phyloP scores from a whole-genome alignment of 2,113 vertebrate species.

The Xiphophorus maculatus region DNA sequence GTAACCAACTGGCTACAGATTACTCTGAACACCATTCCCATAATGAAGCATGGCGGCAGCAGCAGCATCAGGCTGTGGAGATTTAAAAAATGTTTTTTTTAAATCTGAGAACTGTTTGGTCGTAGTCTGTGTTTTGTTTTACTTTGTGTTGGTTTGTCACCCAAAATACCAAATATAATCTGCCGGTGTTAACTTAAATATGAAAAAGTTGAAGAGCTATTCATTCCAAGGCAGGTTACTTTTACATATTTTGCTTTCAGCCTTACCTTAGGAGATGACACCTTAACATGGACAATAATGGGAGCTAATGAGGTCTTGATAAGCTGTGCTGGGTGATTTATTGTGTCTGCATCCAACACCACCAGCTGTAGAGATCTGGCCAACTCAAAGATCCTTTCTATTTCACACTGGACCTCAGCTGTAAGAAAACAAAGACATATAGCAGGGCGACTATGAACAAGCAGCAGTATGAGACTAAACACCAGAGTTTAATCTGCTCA shows the following conservation, averaged over 20 bases:
- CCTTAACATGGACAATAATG: constrained; percentile 97
- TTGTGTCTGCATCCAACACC: constrained; percentile 96
- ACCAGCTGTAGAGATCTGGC: constrained; percentile 96
- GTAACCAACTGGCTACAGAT: neutral
- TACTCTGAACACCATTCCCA: neutral
- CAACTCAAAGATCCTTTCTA: constrained; percentile 97
- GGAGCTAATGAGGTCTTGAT: constrained; percentile 98
- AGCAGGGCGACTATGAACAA: neutral
- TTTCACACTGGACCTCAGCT: constrained; percentile 99
- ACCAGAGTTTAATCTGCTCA: neutral
- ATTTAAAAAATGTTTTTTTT: neutral
- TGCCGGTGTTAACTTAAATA: too few species aligned
- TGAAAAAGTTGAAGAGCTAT: too few species aligned
- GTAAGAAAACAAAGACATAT: constrained; percentile 20
- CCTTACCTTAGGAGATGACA: constrained; percentile 96
- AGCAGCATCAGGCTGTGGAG: neutral
- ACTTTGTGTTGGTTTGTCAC: neutral
- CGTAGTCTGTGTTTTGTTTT: neutral
- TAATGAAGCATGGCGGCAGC: neutral
- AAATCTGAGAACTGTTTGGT: too few species aligned
- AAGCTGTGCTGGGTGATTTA: constrained; percentile 97
- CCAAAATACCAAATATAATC: too few species aligned
- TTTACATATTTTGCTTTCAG: too few species aligned
- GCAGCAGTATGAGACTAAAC: rapidly evolving
- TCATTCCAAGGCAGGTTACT: neutral